Evolutionary conservation across 2,797 vertebrate species (phyloP).

Genomic region (Gymnothorax reevesii): DNA sequence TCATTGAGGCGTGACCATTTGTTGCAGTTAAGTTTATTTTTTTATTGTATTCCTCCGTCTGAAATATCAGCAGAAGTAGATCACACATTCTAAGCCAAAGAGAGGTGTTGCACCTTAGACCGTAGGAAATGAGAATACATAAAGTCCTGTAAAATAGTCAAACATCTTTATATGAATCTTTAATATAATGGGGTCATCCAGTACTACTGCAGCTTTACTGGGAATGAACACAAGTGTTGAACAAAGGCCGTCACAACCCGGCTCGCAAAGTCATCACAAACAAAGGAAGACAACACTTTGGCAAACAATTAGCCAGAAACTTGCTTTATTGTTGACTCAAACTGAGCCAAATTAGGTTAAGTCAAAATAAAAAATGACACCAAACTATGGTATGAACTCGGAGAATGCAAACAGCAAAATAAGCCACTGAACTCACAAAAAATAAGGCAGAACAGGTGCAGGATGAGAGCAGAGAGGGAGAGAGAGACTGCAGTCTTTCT

Average conservation of each 20-base stretch:
- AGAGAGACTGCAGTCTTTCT: no score
- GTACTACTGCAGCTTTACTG: not conserved
- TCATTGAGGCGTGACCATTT: not conserved
- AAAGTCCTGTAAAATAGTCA: not conserved
- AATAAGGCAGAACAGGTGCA: no score
- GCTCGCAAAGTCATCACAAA: no score
- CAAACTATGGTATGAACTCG: no score
- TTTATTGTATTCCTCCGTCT: not conserved
- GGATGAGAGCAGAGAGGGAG: no score
- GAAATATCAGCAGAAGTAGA: not conserved
- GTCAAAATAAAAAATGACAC: no score
- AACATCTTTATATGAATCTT: not conserved
- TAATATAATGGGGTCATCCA: not conserved
- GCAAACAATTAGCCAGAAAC: no score
- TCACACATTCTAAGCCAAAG: not conserved
- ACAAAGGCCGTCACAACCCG: not conserved
- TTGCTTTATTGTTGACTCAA: no score
- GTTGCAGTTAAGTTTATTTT: not conserved
- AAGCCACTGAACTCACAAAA: no score
- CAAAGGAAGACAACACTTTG: no score
- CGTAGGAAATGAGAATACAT: not conserved
- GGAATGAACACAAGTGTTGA: not conserved
- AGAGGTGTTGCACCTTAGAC: not conserved
- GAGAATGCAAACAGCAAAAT: no score
- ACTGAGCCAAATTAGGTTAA: no score